These are phyloP conservation scores for Champsocephalus esox DNA, from an alignment of 2,797 vertebrate species.

Conservation along the genomic window DNA sequence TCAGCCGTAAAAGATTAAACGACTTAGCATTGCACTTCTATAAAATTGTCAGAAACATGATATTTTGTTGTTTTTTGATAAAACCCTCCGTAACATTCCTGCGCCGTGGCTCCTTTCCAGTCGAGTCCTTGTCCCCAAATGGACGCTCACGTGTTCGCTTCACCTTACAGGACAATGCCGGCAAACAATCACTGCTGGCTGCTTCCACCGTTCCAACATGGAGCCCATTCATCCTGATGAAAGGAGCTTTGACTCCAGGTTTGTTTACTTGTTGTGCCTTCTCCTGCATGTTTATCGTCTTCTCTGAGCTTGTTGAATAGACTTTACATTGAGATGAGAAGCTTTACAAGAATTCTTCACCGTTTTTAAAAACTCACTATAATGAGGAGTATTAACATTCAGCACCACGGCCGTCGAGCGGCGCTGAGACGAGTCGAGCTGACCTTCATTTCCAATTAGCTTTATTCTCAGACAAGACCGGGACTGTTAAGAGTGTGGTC, in stretches of 20 bases:
- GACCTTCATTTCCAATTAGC: constrained; percentile 22
- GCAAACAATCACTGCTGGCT: constrained; percentile 11
- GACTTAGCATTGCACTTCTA: too few species aligned
- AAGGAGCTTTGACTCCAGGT: neutral
- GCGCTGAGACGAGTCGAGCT: neutral
- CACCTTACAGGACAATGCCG: constrained; percentile 37
- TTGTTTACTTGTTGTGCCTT: neutral
- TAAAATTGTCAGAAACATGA: too few species aligned
- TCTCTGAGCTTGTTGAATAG: constrained; percentile 1
- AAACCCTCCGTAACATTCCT: neutral
- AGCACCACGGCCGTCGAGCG: constrained; percentile 4
- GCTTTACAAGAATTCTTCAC: neutral
- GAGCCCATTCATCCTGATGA: constrained; percentile 11
- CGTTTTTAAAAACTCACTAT: constrained; percentile 13
- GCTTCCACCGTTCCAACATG: neutral
- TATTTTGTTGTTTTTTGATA: too few species aligned
- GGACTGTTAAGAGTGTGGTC: neutral
- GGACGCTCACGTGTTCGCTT: constrained; percentile 16
- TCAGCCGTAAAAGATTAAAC: too few species aligned
- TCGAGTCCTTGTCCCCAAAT: neutral
- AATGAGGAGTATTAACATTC: constrained; percentile 11
- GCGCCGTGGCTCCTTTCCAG: neutral
- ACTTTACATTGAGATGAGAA: neutral
- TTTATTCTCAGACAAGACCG: constrained; percentile 9
- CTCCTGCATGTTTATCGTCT: neutral